Evolutionary conservation across 2,113 vertebrate species (phyloP), one percentile per base, ranked within the genome.

Genomic region (Sylvietta virens): DNA sequence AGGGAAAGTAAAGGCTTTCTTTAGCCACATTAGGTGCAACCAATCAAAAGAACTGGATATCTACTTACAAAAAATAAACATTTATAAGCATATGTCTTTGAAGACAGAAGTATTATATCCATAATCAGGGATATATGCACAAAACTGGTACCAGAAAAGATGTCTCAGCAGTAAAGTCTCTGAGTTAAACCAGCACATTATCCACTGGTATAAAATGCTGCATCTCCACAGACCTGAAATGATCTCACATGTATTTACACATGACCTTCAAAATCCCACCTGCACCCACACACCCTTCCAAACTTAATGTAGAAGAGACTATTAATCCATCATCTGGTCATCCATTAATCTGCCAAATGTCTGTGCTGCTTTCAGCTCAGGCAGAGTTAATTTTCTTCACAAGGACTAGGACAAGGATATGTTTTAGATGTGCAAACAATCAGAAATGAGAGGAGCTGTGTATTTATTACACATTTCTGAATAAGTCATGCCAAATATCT

Each of bases 381-480:
- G 7, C 9, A 45, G 73, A 78, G 54, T 61, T 78, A 45, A 45
- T 70, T 53, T 69, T 23, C 39, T 39, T 53, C 47, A 45, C 40
- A 53, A 61, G 39, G 39, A 28, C 64, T 53, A n/a, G 39, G 15
- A 70, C 23, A 61, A 44, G 13, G 10, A 20, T 53, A 28, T 16
- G 8, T 28, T 78, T 60, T 61, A 50, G 47, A 39, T 53, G 74
- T 66, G 50, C 66, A 95, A 95, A 90, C 91, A 92, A 90, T 24
- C 83, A 87, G 83, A 89, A 94, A 95, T 0, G 2, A 95, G 83
- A 91, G 37, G 40, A 95, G 62, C 33, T 91, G 58, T 81, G 77
- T 77, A 95, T 95, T 92, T 94, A 88, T 97, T 94, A 91, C 81
- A 82, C 33, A 58, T 85, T 87, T 94, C 87, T 93, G 84, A 95